phyloP scores from a whole-genome alignment of 2,888 invertebrate species.

The Drosophila borealis region DNA sequence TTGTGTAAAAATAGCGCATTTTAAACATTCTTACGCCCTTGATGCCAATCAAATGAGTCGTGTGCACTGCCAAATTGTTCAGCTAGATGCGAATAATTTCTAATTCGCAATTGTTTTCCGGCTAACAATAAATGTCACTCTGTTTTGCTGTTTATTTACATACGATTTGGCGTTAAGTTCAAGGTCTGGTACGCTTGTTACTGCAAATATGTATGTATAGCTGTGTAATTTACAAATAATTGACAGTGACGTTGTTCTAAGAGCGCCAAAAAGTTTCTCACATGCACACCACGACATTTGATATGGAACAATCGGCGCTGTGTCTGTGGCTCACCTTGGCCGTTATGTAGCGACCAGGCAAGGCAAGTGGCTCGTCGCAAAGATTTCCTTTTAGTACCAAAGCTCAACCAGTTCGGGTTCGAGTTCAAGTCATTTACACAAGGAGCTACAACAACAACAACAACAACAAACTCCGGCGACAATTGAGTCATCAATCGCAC shows the following conservation, averaged over 20 bases:
- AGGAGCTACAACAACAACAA: constrained; percentile 51
- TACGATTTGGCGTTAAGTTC: constrained; percentile 65
- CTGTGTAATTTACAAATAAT: constrained; percentile 35
- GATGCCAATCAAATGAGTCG: constrained; percentile 41
- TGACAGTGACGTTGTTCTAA: constrained; percentile 60
- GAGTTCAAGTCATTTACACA: constrained; percentile 55
- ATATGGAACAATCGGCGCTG: constrained; percentile 51
- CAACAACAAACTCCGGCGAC: constrained; percentile 17
- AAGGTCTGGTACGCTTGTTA: constrained; percentile 43
- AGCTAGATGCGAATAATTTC: constrained; percentile 21
- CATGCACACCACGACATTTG: constrained; percentile 63
- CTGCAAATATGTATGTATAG: constrained; percentile 3
- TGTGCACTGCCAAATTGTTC: constrained; percentile 54
- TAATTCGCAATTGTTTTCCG: constrained; percentile 61
- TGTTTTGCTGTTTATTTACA: constrained; percentile 51
- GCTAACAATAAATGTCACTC: constrained; percentile 34
- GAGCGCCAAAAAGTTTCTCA: constrained; percentile 67
- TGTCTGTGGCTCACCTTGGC: constrained; percentile 71
- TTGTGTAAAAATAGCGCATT: constrained; percentile 34
- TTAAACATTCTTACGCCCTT: constrained; percentile 15
- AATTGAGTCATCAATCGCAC: constrained; percentile 71
- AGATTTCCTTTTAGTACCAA: constrained; percentile 74
- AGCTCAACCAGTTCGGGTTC: constrained; percentile 57
- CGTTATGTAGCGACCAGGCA: constrained; percentile 59
- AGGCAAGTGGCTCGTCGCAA: constrained; percentile 73